A percentile compares a stretch with the other conserved stretches of the same genome.
phyloP scores from a whole-genome alignment of 2,113 vertebrate genomes.

The Ailurus styani region DNA sequence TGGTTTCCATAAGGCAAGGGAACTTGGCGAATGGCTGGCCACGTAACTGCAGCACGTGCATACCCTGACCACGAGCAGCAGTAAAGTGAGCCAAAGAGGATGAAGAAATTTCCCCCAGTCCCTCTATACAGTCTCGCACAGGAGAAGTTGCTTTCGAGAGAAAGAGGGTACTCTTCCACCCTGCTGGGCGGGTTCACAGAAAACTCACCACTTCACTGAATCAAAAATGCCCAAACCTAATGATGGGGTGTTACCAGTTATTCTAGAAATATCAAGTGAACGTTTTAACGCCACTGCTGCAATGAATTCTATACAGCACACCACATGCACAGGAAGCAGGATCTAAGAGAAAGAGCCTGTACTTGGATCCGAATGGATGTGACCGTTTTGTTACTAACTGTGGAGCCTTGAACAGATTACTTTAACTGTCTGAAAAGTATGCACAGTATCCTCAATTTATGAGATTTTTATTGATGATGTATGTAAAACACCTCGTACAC shows the following conservation, averaged over 20 bases:
- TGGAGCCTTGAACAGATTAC: background rate
- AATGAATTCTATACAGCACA: background rate
- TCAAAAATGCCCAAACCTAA: background rate
- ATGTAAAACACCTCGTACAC: background rate
- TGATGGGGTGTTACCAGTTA: background rate
- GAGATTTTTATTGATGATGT: background rate
- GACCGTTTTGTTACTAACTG: background rate
- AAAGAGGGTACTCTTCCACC: background rate
- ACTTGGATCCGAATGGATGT: background rate
- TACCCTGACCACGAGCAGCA: conserved; percentile 21
- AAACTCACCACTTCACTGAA: background rate
- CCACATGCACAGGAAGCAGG: background rate
- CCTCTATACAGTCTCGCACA: background rate
- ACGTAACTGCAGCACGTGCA: conserved; percentile 34
- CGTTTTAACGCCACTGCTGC: background rate
- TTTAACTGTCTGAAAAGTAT: background rate
- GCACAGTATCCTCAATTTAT: background rate
- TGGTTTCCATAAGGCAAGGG: conserved; percentile 67
- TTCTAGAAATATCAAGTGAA: background rate
- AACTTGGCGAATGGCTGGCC: conserved; percentile 56
- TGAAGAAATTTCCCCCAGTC: background rate
- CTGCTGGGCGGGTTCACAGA: background rate
- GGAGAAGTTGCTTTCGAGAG: background rate
- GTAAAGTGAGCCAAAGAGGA: background rate
- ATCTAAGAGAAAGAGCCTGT: background rate